A percentile compares a stretch with the other conserved stretches of the same genome.
Conservation (phyloP, 2,888 invertebrate species). For the Meta bourneti region DNA sequence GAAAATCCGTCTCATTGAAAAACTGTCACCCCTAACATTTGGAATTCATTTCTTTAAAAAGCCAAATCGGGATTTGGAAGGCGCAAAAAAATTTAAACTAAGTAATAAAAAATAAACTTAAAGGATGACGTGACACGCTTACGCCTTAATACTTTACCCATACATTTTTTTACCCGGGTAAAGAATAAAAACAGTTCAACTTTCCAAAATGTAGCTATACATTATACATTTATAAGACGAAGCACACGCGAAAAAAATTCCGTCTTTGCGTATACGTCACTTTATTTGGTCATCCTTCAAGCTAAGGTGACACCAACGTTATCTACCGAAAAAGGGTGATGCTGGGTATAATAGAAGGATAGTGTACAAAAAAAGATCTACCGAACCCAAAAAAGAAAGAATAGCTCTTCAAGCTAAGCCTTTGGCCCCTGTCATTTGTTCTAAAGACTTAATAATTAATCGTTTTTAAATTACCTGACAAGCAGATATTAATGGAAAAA, state of each 20-base stretch:
- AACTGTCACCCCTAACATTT: constrained; percentile 35
- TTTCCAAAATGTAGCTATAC: constrained; percentile 39
- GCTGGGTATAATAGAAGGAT: constrained; percentile 35
- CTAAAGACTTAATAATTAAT: constrained; percentile 66
- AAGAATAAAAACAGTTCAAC: constrained; percentile 55
- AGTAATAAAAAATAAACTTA: neutral
- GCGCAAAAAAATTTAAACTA: neutral
- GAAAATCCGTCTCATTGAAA: constrained; percentile 48
- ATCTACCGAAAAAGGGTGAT: constrained; percentile 34
- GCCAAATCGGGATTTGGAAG: constrained; percentile 7
- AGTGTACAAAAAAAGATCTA: constrained; percentile 37
- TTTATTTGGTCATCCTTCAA: constrained; percentile 70
- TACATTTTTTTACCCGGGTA: constrained; percentile 1
- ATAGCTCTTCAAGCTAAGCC: constrained; percentile 40
- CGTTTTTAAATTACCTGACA: constrained; percentile 73
- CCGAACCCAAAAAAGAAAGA: constrained; percentile 13
- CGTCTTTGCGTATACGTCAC: constrained; percentile 62
- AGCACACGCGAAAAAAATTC: constrained; percentile 7
- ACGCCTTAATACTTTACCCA: constrained; percentile 51
- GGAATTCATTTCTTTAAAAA: constrained; percentile 38
- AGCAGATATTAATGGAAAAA: constrained; percentile 66
- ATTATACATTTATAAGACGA: constrained; percentile 45
- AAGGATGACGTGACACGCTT: constrained; percentile 26
- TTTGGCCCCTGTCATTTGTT: constrained; percentile 67
- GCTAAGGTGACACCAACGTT: constrained; percentile 52